Conservation (phyloP, 2,113 vertebrate genomes). For the Leuciscus idus region DNA sequence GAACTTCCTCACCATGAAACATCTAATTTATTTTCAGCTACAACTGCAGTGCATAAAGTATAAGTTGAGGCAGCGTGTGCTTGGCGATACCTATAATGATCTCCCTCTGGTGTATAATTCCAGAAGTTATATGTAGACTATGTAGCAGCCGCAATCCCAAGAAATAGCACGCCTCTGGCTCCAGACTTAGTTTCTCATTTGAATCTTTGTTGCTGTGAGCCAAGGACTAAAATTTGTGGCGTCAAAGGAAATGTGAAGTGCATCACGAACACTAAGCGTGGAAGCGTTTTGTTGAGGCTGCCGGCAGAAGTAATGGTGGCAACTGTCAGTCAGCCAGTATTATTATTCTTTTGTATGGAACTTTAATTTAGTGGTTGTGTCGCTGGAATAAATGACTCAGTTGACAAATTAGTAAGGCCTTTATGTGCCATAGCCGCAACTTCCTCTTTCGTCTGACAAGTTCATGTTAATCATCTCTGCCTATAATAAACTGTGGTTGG, state of each 20-base stretch:
- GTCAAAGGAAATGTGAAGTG: conserved; percentile 20
- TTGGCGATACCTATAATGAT: conserved; percentile 69
- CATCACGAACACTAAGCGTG: not conserved
- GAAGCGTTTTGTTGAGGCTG: conserved; percentile 1
- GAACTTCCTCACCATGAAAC: conserved; percentile 41
- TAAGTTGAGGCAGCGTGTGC: conserved; percentile 38
- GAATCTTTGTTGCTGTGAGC: not conserved
- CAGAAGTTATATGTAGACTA: conserved; percentile 70
- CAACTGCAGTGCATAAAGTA: conserved; percentile 43
- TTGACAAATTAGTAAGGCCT: conserved; percentile 41
- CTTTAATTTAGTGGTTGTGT: conserved; percentile 54
- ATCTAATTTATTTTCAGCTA: conserved; percentile 53
- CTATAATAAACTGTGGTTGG: conserved; percentile 31
- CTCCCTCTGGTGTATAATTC: conserved; percentile 71
- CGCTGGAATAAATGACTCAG: conserved; percentile 49
- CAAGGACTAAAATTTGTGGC: conserved; percentile 39
- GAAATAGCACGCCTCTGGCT: conserved; percentile 35
- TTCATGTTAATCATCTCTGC: conserved; percentile 34
- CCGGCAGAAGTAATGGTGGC: conserved; percentile 1
- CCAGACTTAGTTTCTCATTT: conserved; percentile 53
- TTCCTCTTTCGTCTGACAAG: conserved; percentile 37
- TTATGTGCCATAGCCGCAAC: conserved; percentile 30
- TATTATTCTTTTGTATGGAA: conserved; percentile 47
- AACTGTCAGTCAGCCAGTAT: conserved; percentile 32
- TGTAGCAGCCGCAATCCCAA: conserved; percentile 38